Base-by-base conservation (phyloP, 35 echinoderm and acorn worm genomes). In the Ptychodera flava region DNA sequence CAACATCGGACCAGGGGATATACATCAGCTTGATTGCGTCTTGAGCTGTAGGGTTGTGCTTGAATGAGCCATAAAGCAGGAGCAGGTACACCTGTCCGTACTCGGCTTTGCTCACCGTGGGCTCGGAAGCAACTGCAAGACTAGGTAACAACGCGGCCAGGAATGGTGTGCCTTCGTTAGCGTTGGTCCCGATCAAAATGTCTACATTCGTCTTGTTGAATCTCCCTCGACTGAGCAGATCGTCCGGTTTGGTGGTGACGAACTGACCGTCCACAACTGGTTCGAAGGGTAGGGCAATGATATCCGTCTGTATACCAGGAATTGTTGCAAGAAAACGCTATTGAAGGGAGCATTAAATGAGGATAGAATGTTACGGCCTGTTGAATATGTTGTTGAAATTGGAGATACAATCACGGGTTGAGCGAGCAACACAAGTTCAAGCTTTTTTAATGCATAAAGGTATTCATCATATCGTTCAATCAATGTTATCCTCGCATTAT, bases 151-250 rank as follows among this genome's bases (percentile, higher is more conserved):
- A 22, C 45, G 22, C 22, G 22, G 6, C 22, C 45, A 6, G 22
- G 6, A 64, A 64, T 22, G 22, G 6, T n/a, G n/a, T n/a, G 45
- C 45, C 45, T 64, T 64, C 45, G 22, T 64, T 22, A 12, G 45
- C 45, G 22, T 64, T 64, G 6, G 45, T 64, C 22, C 45, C 45
- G 22, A 64, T 22, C 6, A 64, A 12, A 35, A 78, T 0, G n/a
- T 78, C 79, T 14, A 87, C 86, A n/a, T n/a, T n/a, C n/a, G n/a
- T n/a, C 22, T 87, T 87, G 35, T 87, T 79, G 77, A 81, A 87
- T 33, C 0, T 28, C 16, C 86, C 86, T 6, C 22, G 34, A 29
- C 29, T 14, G 32, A 76, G 76, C 28, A 78, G 29, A 34, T 36
- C 64, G 34, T 78, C 31, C 0, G 86, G 86, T 16, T 33, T 15